Evolutionary conservation across 2,888 invertebrate species (phyloP), one percentile per base, ranked within the genome.

Genomic region (Teleogryllus oceanicus): DNA sequence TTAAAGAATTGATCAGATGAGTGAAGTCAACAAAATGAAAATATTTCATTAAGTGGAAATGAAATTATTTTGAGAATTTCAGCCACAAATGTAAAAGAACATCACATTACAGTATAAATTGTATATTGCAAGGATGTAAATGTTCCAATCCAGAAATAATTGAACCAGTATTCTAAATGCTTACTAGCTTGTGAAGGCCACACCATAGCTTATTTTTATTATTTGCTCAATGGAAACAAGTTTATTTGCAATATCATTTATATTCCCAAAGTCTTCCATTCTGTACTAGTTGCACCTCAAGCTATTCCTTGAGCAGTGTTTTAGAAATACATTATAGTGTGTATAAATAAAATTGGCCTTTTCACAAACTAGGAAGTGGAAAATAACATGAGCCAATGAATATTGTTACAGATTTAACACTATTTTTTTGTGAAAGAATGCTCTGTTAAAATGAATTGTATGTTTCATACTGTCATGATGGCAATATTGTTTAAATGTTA

Each of bases 381-480:
- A n/a, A 62, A 62, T n/a, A 62, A 62, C 13, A 18, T 62, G 13
- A n/a, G 62, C 13, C 62, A 13, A 13, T n/a, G n/a, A 18, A 62
- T 18, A 62, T 62, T 62, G 16, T 62, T 62, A n/a, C 62, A 62
- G 62, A 62, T 62, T 62, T 13, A 62, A 62, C n/a, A 62, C 62
- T 62, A 37, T 37, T 62, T 62, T 62, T 62, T 62, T n/a, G n/a
- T 62, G 62, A 62, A 62, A 18, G 62, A 62, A n/a, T 62, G n/a
- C n/a, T 62, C n/a, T 62, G 62, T 62, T 62, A 13, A 62, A 62
- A n/a, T 62, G 62, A 62, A n/a, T 37, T 37, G 37, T 37, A 37
- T 62, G 62, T 62, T 18, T 62, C 62, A 62, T 62, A 62, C 62
- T 62, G n/a, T 62, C 62, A 62, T 62, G 62, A 62, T 62, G 62